Conservation (phyloP, 2,113 vertebrate species). For the Psammodynastes pulverulentus region DNA sequence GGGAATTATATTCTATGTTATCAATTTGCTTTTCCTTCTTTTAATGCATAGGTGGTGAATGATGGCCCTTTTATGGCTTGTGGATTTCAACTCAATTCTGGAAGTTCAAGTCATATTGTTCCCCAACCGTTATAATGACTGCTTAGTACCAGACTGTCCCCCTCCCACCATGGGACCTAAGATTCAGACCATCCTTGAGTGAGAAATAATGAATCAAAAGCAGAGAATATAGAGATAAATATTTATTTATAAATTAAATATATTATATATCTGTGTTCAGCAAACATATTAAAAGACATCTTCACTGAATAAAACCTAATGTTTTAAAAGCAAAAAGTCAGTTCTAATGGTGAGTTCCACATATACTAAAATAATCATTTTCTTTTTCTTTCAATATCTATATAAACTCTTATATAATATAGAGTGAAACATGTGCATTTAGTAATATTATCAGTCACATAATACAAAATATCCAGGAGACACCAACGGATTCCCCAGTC, state of each 20-base stretch:
- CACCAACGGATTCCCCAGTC: conserved; percentile 44
- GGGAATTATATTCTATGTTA: background rate
- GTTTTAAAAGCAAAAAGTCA: conserved; percentile 65
- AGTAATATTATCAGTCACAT: conserved; percentile 57
- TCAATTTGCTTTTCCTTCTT: background rate
- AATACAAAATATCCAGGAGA: conserved; percentile 59
- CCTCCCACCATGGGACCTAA: background rate
- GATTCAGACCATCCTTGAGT: conserved; percentile 5
- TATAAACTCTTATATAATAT: conserved; percentile 57
- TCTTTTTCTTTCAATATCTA: conserved; percentile 20
- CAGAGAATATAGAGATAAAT: conserved; percentile 15
- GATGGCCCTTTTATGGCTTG: background rate
- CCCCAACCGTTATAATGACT: background rate
- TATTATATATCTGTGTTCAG: conserved; percentile 72
- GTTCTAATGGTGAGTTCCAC: conserved; percentile 55
- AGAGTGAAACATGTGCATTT: conserved; percentile 50
- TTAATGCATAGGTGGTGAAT: background rate
- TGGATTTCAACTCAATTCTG: background rate
- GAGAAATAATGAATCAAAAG: background rate
- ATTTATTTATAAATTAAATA: conserved; percentile 68
- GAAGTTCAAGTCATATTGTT: background rate
- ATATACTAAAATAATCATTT: conserved; percentile 61
- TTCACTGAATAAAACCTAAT: conserved; percentile 61
- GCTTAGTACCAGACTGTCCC: background rate
- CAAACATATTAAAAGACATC: conserved; percentile 70